Evolutionary conservation across 2,113 vertebrate genomes (phyloP).

Genomic region (Varanus salvator): DNA sequence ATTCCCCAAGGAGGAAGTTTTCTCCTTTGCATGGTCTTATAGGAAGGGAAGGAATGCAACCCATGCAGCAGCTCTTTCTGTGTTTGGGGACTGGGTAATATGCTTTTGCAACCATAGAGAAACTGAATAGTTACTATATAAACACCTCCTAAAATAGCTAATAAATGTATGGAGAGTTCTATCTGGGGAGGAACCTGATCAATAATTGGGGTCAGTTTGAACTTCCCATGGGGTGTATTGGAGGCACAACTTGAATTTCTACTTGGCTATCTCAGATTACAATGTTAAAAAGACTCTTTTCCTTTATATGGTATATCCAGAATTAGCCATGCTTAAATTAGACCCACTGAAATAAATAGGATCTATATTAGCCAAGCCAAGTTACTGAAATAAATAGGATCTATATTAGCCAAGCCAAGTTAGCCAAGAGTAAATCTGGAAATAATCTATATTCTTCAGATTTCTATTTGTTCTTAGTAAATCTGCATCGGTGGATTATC

Average conservation of each 20-base stretch:
- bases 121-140: too few relatives aligned
- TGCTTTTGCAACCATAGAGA: not conserved
- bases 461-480: not conserved
- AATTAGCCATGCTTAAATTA: too few relatives aligned
- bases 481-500: too few relatives aligned
- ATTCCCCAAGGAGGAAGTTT: not conserved
- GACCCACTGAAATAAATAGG: not conserved
- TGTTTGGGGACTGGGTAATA: not conserved
- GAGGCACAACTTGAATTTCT: too few relatives aligned
- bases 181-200: not conserved
- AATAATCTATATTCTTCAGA: not conserved
- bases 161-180: not conserved
- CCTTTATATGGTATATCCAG: not conserved
- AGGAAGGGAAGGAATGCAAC: not conserved
- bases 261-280: too few relatives aligned
- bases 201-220: not conserved
- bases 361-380: too few relatives aligned
- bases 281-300: too few relatives aligned
- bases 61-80: not conserved
- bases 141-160: not conserved
- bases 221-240: too few relatives aligned
- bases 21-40: not conserved
- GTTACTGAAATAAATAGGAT: not conserved
- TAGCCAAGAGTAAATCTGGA: not conserved
- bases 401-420: too few relatives aligned